A percentile compares a stretch with the other conserved stretches of the same genome.
phyloP scores from a whole-genome alignment of 2,888 invertebrate genomes.

The Heliconius hortense region DNA sequence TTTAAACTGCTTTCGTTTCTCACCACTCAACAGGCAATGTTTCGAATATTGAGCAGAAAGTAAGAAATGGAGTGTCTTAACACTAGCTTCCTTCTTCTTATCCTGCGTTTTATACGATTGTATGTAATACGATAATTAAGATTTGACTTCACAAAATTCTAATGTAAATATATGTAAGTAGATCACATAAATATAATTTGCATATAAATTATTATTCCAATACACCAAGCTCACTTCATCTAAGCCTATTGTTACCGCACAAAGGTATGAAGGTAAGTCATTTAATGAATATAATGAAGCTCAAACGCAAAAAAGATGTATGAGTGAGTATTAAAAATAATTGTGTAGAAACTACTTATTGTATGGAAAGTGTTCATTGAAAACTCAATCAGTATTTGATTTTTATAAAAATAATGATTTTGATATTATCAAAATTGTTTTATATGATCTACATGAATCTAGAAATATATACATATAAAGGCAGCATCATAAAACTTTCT shows the following conservation, averaged over 20 bases:
- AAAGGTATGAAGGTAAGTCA: conserved; percentile 33
- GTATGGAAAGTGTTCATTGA: conserved; percentile 6
- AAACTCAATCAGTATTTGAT: not conserved
- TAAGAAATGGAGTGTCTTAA: too few species aligned
- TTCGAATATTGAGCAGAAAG: too few species aligned
- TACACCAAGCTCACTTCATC: conserved; percentile 43
- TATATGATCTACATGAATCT: too few species aligned
- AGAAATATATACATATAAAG: too few species aligned
- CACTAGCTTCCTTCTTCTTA: not conserved
- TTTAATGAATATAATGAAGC: conserved; percentile 33
- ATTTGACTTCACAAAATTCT: conserved; percentile 12
- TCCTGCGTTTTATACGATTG: not conserved
- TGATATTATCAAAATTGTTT: not conserved
- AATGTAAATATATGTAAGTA: conserved; percentile 17
- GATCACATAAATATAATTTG: conserved; percentile 44
- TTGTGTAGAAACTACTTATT: conserved; percentile 11
- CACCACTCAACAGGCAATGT: too few species aligned
- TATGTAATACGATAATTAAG: not conserved
- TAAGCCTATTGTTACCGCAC: conserved; percentile 38
- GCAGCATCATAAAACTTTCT: too few species aligned
- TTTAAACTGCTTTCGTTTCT: too few species aligned
- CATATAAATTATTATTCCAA: conserved; percentile 49
- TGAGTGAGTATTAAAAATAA: not conserved
- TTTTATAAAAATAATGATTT: not conserved
- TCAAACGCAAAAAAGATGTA: conserved; percentile 28